Evolutionary conservation across 1,140 invertebrate genomes (phyloP), one percentile per base, ranked within the genome.

Genomic region (Drosophila trapezifrons): DNA sequence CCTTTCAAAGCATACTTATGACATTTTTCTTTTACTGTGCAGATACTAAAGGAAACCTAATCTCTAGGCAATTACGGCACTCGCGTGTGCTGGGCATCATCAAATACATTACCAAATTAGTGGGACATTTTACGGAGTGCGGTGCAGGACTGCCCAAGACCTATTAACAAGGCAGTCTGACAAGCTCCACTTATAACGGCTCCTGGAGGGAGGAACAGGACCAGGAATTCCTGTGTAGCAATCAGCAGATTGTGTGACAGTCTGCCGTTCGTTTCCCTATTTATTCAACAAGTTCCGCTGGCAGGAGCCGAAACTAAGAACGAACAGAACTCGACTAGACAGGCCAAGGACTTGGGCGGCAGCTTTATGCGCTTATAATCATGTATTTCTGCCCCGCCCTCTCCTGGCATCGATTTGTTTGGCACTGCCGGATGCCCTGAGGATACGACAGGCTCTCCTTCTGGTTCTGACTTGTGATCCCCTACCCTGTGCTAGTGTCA

Each of bases 211-310:
- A 12, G 42, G 32, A 40, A 45, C 18, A 20, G 46, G 43, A 42
- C 66, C 35, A 81, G 83, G 76, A 86, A 76, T 79, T 86, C 84
- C 83, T 76, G 78, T 56, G 64, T 60, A 74, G 81, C 81, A 85
- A 85, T 85, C 81, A 85, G 81, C 51, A 77, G 57, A 70, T 67
- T 76, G 73, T 76, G 40, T 59, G 45, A 60, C 74, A 77, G 64
- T 80, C 66, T 71, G 78, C 65, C 75, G 63, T 83, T 71, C 84
- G 80, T 87, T 87, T 87, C 84, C 83, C 86, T 89, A 83, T 87
- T 87, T 89, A 87, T 87, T 87, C 79, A 87, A 87, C 83, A 87
- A 87, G 84, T 87, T 87, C 79, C 83, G 76, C 29, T 56, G 22
- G 12, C 32, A 51, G 57, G 45, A 56, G 58, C 58, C 77, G 29